phyloP scores from a whole-genome alignment of 2,888 invertebrate genomes.

The Bedellia somnulentella region DNA sequence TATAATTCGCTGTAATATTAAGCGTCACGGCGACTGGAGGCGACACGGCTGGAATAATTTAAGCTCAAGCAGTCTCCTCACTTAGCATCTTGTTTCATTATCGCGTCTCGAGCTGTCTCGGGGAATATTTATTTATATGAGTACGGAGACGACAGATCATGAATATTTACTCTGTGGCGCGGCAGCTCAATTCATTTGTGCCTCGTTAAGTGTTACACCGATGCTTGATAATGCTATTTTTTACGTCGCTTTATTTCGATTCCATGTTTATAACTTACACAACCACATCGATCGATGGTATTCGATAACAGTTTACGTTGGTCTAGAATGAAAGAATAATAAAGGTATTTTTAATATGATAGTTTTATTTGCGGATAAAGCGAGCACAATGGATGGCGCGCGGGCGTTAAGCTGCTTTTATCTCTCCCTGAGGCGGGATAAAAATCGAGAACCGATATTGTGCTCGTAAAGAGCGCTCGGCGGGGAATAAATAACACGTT shows the following conservation, averaged over 20 bases:
- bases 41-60: constrained; percentile 40
- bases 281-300: no score
- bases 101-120: constrained; percentile 27
- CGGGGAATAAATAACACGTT: constrained; percentile 40
- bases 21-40: constrained; percentile 27
- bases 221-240: background rate
- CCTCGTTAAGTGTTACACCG: background rate
- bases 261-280: background rate
- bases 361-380: constrained; percentile 23
- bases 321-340: no score
- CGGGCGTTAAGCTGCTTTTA: constrained; percentile 24
- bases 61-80: constrained; percentile 25
- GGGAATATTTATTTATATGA: constrained; percentile 35
- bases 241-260: background rate
- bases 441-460: constrained; percentile 39
- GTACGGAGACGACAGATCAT: constrained; percentile 28
- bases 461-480: constrained; percentile 36
- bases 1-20: constrained; percentile 52
- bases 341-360: constrained; percentile 23
- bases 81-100: constrained; percentile 54
- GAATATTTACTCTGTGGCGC: constrained; percentile 30
- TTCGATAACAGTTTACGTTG: no score
- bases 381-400: constrained; percentile 13
- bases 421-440: constrained; percentile 31
- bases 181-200: background rate